phyloP scores from a whole-genome alignment of 2,113 vertebrate genomes.

The Eira barbara region DNA sequence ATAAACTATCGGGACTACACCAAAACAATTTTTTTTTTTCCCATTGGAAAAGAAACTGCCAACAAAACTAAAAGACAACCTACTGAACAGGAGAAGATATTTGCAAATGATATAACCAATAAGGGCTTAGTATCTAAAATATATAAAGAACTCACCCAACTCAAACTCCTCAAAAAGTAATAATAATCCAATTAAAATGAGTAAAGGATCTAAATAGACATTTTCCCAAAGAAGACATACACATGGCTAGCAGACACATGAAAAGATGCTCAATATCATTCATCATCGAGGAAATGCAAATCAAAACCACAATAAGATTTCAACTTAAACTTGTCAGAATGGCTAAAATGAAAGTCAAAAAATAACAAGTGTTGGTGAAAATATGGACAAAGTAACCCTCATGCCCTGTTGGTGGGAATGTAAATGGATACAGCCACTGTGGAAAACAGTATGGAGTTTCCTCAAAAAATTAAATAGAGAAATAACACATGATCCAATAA shows the following conservation, averaged over 20 bases:
- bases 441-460: neutral
- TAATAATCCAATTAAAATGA: neutral
- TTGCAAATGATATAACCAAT: neutral
- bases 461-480: neutral
- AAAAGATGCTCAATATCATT: neutral
- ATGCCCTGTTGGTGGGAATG: neutral
- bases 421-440: neutral
- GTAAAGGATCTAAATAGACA: neutral
- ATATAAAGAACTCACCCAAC: neutral
- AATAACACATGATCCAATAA: neutral
- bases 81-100: neutral
- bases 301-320: neutral
- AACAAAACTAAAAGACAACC: neutral
- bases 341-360: neutral
- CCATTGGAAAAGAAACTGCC: neutral
- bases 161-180: neutral
- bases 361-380: neutral
- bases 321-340: neutral
- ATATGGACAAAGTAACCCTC: neutral
- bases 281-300: neutral
- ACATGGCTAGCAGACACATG: neutral
- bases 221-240: neutral
- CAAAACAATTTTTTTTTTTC: neutral
- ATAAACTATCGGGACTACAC: neutral
- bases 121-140: neutral